phyloP scores from a whole-genome alignment of 2,113 vertebrate genomes.

The Alectura lathami region DNA sequence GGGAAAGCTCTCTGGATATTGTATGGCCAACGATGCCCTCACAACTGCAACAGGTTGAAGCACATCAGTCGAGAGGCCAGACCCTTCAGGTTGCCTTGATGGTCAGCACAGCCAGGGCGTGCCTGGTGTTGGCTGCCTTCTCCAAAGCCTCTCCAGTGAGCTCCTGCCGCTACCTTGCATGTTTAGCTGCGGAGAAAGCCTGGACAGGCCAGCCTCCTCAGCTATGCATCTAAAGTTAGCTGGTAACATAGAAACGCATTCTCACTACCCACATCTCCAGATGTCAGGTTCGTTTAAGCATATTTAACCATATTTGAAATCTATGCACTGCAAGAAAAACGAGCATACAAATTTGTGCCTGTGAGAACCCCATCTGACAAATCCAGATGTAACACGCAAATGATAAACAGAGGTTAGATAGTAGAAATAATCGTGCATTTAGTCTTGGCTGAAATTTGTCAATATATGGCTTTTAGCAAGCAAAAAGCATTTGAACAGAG shows the following conservation, averaged over 20 bases:
- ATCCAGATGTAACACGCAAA: not conserved
- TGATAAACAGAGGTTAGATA: conserved; percentile 54
- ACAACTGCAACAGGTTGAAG: not conserved
- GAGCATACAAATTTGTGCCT: not conserved
- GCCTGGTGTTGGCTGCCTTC: fast-evolving
- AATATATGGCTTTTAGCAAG: conserved; percentile 28
- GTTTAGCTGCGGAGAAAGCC: not conserved
- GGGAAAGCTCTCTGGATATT: not conserved
- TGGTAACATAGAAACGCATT: conserved; percentile 50
- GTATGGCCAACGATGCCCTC: not conserved
- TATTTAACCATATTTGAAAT: conserved; percentile 4
- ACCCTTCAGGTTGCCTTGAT: not conserved
- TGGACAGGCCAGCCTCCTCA: not conserved
- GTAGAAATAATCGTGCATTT: conserved; percentile 46
- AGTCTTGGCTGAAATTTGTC: conserved; percentile 6
- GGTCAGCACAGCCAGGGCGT: not conserved
- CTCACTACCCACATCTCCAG: conserved; percentile 67
- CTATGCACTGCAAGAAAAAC: not conserved
- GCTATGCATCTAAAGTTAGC: conserved; percentile 51
- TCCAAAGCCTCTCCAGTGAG: not conserved
- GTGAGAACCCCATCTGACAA: conserved; percentile 19
- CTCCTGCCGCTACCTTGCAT: not conserved
- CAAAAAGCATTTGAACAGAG: conserved; percentile 11
- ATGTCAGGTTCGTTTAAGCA: conserved; percentile 51
- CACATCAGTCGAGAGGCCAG: not conserved